Evolutionary conservation across 2,888 invertebrate genomes (phyloP).

Genomic region (Yponomeuta cagnagella): DNA sequence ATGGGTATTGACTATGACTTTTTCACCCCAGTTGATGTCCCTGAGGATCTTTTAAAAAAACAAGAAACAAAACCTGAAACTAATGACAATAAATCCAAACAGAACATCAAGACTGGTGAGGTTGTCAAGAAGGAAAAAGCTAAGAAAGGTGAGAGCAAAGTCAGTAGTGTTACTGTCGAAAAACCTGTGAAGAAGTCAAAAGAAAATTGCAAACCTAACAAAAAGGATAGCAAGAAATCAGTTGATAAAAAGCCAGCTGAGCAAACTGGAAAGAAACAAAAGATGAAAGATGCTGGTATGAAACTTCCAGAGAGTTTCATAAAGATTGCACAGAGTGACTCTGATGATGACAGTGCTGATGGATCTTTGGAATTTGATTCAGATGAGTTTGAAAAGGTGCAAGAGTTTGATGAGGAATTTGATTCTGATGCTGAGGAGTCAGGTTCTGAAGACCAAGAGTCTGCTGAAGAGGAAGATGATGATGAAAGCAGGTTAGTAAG

Average conservation of each 20-base stretch:
- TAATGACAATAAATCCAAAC: constrained; percentile 9
- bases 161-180: constrained; percentile 1
- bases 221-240: constrained; percentile 16
- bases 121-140: constrained; percentile 24
- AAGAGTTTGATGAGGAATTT: constrained; percentile 17
- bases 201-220: constrained; percentile 19
- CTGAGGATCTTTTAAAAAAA: constrained; percentile 31
- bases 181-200: constrained; percentile 19
- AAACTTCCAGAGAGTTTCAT: constrained; percentile 47
- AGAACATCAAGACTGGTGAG: constrained; percentile 21
- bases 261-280: constrained; percentile 28
- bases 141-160: constrained; percentile 18
- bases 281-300: constrained; percentile 41
- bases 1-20: constrained; percentile 72
- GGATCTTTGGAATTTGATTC: constrained; percentile 52
- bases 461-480: constrained; percentile 24
- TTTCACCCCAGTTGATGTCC: constrained; percentile 67
- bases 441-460: constrained; percentile 22
- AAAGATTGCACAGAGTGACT: constrained; percentile 32
- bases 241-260: constrained; percentile 29
- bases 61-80: constrained; percentile 16
- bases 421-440: constrained; percentile 6
- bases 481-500: constrained; percentile 5
- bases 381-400: constrained; percentile 52
- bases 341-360: constrained; percentile 45